Conservation (phyloP, 2,113 vertebrate genomes). For the Xyliphius kryptos region DNA sequence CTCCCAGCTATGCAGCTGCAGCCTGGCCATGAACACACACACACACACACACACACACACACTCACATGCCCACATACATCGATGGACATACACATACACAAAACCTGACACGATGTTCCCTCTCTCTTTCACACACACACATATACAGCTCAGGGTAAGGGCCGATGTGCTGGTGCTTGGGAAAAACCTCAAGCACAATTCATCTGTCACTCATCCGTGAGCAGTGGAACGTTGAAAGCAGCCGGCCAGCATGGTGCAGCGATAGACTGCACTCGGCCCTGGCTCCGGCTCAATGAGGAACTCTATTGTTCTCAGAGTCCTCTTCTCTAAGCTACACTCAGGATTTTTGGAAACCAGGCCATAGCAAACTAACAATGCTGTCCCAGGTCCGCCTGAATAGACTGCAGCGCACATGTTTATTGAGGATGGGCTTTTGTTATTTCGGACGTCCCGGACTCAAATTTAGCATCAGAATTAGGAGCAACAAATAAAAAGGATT, state of each 20-base stretch:
- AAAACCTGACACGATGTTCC: conserved; percentile 27
- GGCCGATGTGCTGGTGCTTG: conserved; percentile 63
- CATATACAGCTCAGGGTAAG: conserved; percentile 16
- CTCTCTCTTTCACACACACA: conserved; percentile 46
- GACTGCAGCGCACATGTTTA: conserved; percentile 78
- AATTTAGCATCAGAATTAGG: conserved; percentile 49
- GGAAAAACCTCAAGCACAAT: conserved; percentile 72
- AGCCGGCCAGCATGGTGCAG: conserved; percentile 68
- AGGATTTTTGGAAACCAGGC: conserved; percentile 73
- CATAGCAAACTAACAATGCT: conserved; percentile 80
- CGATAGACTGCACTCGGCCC: conserved; percentile 72
- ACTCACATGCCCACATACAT: conserved; percentile 11
- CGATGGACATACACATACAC: background rate
- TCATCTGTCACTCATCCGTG: conserved; percentile 88
- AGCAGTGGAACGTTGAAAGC: conserved; percentile 73
- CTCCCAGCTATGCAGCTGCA: conserved; percentile 84
- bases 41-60: conserved; percentile 52
- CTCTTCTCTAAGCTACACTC: conserved; percentile 68
- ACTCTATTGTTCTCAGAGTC: conserved; percentile 71
- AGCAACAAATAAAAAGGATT: conserved; percentile 34
- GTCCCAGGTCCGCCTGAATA: conserved; percentile 58
- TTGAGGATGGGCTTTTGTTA: conserved; percentile 65
- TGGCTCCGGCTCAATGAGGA: conserved; percentile 68
- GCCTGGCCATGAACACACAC: conserved; percentile 62
- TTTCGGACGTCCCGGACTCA: conserved; percentile 45